Conservation (phyloP, 2,888 invertebrate genomes). For the Polietes domitor region DNA sequence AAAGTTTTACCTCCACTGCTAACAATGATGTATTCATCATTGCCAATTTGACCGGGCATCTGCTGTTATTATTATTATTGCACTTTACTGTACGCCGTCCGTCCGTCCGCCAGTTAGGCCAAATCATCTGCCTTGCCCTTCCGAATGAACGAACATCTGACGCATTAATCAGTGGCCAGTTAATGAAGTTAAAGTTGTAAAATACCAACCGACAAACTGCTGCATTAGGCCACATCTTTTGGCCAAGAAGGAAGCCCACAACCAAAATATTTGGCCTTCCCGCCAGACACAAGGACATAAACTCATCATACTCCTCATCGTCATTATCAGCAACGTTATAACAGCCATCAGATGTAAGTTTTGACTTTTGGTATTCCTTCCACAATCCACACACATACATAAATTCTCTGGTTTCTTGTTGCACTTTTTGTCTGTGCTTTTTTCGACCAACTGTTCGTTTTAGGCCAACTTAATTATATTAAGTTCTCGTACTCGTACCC, state of each 20-base stretch:
- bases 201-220: not conserved
- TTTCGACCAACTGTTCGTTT: not conserved
- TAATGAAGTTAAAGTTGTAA: constrained; percentile 54
- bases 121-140: not conserved
- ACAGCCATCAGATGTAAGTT: not conserved
- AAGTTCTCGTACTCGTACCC: not conserved
- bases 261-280: not conserved
- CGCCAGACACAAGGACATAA: not conserved
- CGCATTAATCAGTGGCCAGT: constrained; percentile 55
- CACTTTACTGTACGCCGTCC: not conserved
- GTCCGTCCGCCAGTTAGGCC: not conserved
- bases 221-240: not conserved
- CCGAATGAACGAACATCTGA: not conserved
- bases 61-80: not conserved
- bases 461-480: not conserved
- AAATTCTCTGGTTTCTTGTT: not conserved
- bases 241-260: not conserved
- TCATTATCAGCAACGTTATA: not conserved
- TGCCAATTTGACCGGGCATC: not conserved
- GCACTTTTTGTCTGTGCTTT: no score
- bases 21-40: constrained; percentile 6
- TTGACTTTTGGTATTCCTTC: not conserved
- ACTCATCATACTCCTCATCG: constrained; percentile 8
- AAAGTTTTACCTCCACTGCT: not conserved
- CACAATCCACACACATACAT: no score